Conservation (phyloP, 2,888 invertebrate genomes). For the Rhimphoctona megacephalus region DNA sequence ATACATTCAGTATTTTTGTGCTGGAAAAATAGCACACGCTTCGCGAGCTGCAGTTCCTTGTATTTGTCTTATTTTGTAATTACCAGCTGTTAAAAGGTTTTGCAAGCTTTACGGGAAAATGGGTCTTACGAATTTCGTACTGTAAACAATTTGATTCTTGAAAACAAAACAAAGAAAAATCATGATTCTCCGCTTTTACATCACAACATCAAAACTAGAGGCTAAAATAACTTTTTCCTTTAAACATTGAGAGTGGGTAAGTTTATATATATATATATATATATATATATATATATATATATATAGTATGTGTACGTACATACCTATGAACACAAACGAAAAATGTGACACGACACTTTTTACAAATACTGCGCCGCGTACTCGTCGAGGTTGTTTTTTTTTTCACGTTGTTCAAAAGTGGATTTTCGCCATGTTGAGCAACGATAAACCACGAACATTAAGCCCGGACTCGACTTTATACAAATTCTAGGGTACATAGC, state of each 20-base stretch:
- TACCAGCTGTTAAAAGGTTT: not conserved
- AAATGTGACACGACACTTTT: not conserved
- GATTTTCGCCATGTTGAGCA: constrained; percentile 28
- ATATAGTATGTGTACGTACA: not conserved
- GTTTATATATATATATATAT: too few relatives aligned
- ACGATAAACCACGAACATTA: constrained; percentile 29
- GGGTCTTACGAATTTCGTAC: not conserved
- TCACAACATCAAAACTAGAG: not conserved
- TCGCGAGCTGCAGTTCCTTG: not conserved
- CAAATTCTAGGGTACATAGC: constrained; percentile 5
- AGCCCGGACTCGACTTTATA: not conserved
- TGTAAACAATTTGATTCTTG: not conserved
- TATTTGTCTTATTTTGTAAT: not conserved
- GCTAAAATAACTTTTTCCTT: not conserved
- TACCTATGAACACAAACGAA: not conserved
- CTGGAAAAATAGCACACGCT: not conserved
- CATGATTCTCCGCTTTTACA: not conserved
- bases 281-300: too few relatives aligned
- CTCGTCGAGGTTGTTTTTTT: not conserved
- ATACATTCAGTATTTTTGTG: not conserved
- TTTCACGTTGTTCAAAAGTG: constrained; percentile 25
- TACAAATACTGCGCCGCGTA: constrained; percentile 5
- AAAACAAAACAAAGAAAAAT: not conserved
- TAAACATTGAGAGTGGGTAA: not conserved
- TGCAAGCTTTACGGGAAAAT: not conserved